These are phyloP conservation scores for Actinernus sp. DNA, from an alignment of 92 coral and sea anemone genomes.

Conservation along the genomic window DNA sequence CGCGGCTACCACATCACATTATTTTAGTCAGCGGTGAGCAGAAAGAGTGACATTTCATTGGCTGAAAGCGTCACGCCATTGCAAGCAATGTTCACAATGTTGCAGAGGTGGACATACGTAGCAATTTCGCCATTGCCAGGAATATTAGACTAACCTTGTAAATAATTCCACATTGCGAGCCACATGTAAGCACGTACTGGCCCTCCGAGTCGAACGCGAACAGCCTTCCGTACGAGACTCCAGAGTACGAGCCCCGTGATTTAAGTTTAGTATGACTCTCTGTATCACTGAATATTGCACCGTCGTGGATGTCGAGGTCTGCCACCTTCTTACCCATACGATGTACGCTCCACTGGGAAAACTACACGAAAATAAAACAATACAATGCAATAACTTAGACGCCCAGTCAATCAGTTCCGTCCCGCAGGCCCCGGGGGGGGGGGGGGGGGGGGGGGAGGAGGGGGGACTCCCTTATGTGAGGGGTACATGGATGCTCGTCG, in stretches of 20 bases:
- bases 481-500: too few species aligned
- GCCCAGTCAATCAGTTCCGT: too few species aligned
- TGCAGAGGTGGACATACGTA: too few species aligned
- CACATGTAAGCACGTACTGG: constrained; percentile 90
- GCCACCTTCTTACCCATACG: constrained; percentile 91
- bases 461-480: too few species aligned
- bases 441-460: too few species aligned
- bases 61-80: too few species aligned
- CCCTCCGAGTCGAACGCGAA: constrained; percentile 97
- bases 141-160: constrained; percentile 71
- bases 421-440: too few species aligned
- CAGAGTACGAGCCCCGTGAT: constrained; percentile 50
- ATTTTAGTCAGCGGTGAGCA: too few species aligned
- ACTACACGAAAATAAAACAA: constrained; percentile 53
- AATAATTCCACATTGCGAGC: constrained; percentile 82
- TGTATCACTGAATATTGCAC: constrained; percentile 73
- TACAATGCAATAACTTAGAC: too few species aligned
- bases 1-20: too few species aligned
- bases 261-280: constrained; percentile 33
- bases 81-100: too few species aligned
- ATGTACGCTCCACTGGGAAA: constrained; percentile 95
- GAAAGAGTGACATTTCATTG: too few species aligned
- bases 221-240: constrained; percentile 81
- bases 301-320: constrained; percentile 89
- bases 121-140: neutral